Evolutionary conservation across 2,888 invertebrate species (phyloP).

Genomic region (Caenorhabditis sulstoni): DNA sequence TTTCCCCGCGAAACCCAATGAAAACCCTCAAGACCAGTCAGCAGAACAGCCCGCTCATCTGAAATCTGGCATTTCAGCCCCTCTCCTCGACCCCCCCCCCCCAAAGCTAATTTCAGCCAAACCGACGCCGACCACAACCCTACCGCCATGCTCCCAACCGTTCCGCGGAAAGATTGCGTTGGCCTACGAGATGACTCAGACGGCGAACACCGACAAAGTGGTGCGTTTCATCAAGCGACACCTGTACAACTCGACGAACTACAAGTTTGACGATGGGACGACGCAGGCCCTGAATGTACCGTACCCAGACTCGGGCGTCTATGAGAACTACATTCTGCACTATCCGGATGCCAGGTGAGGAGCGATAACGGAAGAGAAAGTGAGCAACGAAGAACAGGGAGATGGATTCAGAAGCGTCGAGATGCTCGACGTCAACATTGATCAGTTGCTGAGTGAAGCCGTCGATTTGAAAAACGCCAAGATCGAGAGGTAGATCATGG

Average conservation of each 20-base stretch:
- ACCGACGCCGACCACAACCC: background rate
- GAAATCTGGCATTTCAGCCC: too few species aligned
- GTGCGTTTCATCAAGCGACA: constrained; percentile 29
- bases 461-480: too few species aligned
- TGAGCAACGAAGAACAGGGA: too few species aligned
- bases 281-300: constrained; percentile 51
- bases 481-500: too few species aligned
- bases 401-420: constrained; percentile 39
- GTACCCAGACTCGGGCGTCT: constrained; percentile 41
- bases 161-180: constrained; percentile 45
- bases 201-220: constrained; percentile 16
- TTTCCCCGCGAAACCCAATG: too few species aligned
- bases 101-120: too few species aligned
- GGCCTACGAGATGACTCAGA: constrained; percentile 31
- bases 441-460: constrained; percentile 24
- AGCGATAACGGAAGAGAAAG: background rate
- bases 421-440: constrained; percentile 29
- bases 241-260: constrained; percentile 34
- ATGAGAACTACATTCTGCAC: constrained; percentile 34
- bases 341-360: constrained; percentile 47
- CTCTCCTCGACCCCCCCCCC: too few species aligned
- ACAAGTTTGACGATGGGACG: constrained; percentile 25
- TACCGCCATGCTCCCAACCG: constrained; percentile 24
- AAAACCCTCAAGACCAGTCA: too few species aligned
- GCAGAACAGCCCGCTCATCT: too few species aligned